phyloP scores from a whole-genome alignment of 2,113 vertebrate genomes.

The Callionymus lyra region DNA sequence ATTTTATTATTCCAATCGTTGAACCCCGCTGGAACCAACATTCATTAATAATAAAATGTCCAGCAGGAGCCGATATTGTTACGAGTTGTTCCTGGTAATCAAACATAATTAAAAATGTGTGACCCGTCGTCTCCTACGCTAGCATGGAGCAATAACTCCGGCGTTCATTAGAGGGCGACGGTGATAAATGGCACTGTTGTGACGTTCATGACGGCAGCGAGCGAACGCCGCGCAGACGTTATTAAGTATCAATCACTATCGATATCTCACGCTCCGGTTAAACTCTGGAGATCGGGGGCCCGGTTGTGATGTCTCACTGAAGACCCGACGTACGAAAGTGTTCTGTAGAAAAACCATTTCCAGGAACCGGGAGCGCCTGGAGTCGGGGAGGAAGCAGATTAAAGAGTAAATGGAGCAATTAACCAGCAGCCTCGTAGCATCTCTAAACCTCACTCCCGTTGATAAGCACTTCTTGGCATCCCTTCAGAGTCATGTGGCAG shows the following conservation, averaged over 20 bases:
- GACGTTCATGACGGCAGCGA: neutral
- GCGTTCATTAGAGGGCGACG: neutral
- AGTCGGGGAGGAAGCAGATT: conserved; percentile 27
- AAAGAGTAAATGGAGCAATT: conserved; percentile 41
- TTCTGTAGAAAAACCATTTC: conserved; percentile 21
- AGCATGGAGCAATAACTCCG: neutral
- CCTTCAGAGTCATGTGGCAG: conserved; percentile 2
- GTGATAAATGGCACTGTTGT: neutral
- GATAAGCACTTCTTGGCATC: conserved; percentile 18
- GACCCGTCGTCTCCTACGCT: neutral
- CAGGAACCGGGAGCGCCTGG: conserved; percentile 20
- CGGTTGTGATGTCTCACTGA: neutral
- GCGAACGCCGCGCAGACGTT: neutral
- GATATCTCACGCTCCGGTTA: neutral
- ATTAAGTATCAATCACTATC: neutral
- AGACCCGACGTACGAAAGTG: too few relatives aligned
- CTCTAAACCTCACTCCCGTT: conserved; percentile 12
- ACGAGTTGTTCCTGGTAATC: neutral
- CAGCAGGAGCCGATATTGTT: too few relatives aligned
- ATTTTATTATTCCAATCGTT: too few relatives aligned
- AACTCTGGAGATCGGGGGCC: neutral
- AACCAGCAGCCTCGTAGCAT: conserved; percentile 9
- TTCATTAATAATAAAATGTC: neutral
- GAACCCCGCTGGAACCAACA: too few relatives aligned
- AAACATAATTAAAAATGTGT: neutral